Evolutionary conservation across 1,140 invertebrate species (phyloP).

Genomic region (Rhyzopertha dominica): DNA sequence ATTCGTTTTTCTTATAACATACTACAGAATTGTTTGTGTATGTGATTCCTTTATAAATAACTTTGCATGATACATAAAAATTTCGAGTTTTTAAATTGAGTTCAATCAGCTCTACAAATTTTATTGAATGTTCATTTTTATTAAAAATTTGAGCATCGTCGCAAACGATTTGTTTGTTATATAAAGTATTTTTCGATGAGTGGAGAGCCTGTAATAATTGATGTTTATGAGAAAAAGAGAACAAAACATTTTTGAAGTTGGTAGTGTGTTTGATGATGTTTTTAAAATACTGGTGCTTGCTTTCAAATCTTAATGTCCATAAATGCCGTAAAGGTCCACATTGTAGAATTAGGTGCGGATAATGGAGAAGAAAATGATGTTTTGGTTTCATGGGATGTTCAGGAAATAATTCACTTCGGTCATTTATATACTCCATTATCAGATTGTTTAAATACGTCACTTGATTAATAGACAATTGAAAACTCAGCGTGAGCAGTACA

Average conservation of each 20-base stretch:
- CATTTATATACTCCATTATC: slow-evolving; percentile 6
- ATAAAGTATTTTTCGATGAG: neutral
- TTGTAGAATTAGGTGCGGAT: slow-evolving; percentile 2
- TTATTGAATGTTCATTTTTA: neutral
- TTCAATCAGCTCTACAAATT: no score
- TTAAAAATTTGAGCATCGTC: neutral
- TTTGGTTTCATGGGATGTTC: slow-evolving; percentile 1
- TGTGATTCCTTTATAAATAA: neutral
- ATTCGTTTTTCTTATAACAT: neutral
- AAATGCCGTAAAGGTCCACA: slow-evolving; percentile 10
- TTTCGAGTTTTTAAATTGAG: no score
- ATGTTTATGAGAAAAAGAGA: slow-evolving; percentile 5
- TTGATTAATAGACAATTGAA: slow-evolving; percentile 10
- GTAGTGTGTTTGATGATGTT: slow-evolving; percentile 5
- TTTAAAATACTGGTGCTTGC: slow-evolving; percentile 12
- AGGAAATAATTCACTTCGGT: slow-evolving; percentile 7
- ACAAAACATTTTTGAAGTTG: slow-evolving; percentile 9
- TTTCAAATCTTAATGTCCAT: slow-evolving; percentile 13
- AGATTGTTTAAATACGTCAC: slow-evolving; percentile 1
- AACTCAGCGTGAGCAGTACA: neutral
- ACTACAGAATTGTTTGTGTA: neutral
- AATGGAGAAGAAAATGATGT: slow-evolving; percentile 14
- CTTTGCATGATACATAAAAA: no score
- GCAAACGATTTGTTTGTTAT: neutral
- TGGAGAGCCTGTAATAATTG: slow-evolving; percentile 2